These are phyloP conservation scores for Salvator merianae DNA, from an alignment of 2,113 vertebrate species.

Conservation along the genomic window DNA sequence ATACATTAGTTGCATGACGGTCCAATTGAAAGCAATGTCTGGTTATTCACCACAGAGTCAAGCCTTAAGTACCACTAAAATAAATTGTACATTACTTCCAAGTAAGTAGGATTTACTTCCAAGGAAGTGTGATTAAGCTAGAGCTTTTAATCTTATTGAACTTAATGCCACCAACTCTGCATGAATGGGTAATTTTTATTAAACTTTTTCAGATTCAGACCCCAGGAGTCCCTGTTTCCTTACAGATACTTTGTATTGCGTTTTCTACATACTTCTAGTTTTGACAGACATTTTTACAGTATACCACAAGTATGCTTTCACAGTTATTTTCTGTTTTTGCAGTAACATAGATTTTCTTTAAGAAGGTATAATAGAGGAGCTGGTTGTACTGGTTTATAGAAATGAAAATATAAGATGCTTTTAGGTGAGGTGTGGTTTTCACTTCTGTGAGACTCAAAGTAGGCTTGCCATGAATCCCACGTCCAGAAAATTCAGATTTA, in stretches of 20 bases:
- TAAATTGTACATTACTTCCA: neutral
- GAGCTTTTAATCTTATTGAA: neutral
- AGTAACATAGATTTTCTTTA: conserved; percentile 29
- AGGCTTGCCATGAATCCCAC: neutral
- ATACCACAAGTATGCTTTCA: conserved; percentile 46
- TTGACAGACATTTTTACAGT: conserved; percentile 39
- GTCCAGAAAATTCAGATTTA: neutral
- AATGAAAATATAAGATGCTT: conserved; percentile 8
- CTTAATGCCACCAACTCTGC: neutral
- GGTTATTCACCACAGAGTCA: neutral
- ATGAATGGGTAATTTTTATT: neutral
- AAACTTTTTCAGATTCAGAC: neutral
- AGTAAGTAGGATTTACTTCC: neutral
- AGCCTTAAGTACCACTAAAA: neutral
- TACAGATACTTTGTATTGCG: conserved; percentile 36
- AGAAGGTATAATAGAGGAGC: conserved; percentile 43
- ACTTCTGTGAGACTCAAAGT: neutral
- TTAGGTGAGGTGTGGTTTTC: neutral
- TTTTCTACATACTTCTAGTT: conserved; percentile 32
- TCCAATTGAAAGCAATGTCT: neutral
- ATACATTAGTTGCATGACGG: neutral
- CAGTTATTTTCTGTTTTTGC: conserved; percentile 38
- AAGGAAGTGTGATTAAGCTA: neutral
- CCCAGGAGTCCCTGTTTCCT: conserved; percentile 9
- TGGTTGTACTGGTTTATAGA: conserved; percentile 22